Evolutionary conservation across 2,113 vertebrate species (phyloP).

Genomic region (Carassius auratus): DNA sequence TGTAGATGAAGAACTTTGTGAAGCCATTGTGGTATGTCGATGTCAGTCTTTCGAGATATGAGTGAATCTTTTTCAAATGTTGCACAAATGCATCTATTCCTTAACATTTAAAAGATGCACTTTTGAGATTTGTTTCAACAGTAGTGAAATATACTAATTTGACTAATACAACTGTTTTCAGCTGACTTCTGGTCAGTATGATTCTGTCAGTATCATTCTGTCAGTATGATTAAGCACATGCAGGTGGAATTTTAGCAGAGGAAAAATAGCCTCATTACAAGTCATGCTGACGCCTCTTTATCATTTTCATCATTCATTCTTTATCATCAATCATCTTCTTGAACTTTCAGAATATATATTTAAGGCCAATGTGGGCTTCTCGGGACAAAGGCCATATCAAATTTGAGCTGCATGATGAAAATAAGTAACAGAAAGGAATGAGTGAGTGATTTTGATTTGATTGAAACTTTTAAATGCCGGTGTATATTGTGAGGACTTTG

Average conservation of each 20-base stretch:
- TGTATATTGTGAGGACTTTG: neutral
- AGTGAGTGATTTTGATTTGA: neutral
- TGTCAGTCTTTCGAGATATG: neutral
- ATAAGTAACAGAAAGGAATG: neutral
- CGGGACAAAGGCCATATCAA: neutral
- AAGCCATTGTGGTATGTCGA: neutral
- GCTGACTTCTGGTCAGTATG: neutral
- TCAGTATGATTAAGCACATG: neutral
- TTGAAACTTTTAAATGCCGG: neutral
- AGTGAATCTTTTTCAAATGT: constrained; percentile 5
- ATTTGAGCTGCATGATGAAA: neutral
- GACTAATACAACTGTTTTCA: neutral
- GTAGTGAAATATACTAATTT: neutral
- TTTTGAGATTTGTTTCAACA: neutral
- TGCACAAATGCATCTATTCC: neutral
- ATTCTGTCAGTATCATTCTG: neutral
- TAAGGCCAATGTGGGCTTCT: neutral
- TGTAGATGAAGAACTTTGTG: neutral
- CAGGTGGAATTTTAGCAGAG: neutral
- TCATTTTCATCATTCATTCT: too few relatives aligned
- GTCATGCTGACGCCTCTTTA: neutral
- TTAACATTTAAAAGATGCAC: neutral
- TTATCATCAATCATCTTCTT: neutral
- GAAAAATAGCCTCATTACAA: neutral
- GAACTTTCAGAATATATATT: neutral